Evolutionary conservation across 2,888 invertebrate species (phyloP).

Genomic region (Icerya purchasi): DNA sequence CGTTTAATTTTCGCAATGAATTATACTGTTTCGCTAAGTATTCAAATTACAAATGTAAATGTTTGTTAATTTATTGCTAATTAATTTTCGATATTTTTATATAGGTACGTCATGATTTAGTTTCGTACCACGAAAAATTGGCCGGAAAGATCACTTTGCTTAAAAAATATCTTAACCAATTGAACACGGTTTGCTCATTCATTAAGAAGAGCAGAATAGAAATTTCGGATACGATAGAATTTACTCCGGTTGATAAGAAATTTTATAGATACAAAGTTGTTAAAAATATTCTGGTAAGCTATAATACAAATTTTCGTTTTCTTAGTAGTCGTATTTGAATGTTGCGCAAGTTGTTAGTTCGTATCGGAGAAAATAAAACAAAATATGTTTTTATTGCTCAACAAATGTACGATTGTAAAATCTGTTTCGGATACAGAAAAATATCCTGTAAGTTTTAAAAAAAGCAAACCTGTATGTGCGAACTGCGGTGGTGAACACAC

Average conservation of each 20-base stretch:
- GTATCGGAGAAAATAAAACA: too few species aligned
- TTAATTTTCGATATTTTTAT: slow-evolving; percentile 14
- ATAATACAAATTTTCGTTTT: neutral
- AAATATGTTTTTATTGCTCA: too few species aligned
- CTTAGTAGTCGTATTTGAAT: too few species aligned
- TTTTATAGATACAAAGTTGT: slow-evolving; percentile 22
- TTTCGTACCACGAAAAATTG: slow-evolving; percentile 27
- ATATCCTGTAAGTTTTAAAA: too few species aligned
- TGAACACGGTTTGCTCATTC: slow-evolving; percentile 34
- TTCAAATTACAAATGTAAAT: neutral
- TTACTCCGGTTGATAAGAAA: slow-evolving; percentile 25
- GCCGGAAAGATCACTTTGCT: slow-evolving; percentile 33
- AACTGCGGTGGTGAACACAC: too few species aligned
- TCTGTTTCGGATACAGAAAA: too few species aligned
- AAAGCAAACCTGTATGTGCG: too few species aligned
- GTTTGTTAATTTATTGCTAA: neutral
- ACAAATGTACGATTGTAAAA: too few species aligned
- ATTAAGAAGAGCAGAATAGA: slow-evolving; percentile 23
- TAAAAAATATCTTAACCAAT: slow-evolving; percentile 31
- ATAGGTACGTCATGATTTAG: slow-evolving; percentile 39
- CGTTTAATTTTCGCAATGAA: neutral
- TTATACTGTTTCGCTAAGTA: neutral
- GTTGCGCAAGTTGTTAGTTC: too few species aligned
- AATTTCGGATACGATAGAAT: slow-evolving; percentile 28
- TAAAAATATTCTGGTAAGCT: slow-evolving; percentile 27